These are phyloP conservation scores for Temnothorax longispinosus DNA, from an alignment of 1,140 invertebrate genomes.

Conservation along the genomic window DNA sequence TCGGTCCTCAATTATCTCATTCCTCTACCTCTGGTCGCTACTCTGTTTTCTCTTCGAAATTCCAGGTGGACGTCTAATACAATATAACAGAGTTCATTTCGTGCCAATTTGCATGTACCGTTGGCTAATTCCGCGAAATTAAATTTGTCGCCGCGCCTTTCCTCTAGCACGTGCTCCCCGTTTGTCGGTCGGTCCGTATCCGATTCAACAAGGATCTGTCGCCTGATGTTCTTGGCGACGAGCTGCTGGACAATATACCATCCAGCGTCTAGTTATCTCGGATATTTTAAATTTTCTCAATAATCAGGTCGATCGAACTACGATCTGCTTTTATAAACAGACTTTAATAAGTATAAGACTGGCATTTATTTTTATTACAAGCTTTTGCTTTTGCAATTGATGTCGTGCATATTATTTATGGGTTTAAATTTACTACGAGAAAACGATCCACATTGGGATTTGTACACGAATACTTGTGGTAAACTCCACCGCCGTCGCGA, in stretches of 20 bases:
- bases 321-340: background rate
- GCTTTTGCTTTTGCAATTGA: slow-evolving; percentile 7
- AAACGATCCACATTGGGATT: slow-evolving; percentile 66
- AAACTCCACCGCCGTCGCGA: slow-evolving; percentile 57
- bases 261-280: background rate
- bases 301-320: background rate
- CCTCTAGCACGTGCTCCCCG: slow-evolving; percentile 72
- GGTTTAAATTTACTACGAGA: background rate
- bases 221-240: background rate
- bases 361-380: background rate
- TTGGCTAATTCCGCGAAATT: slow-evolving; percentile 83
- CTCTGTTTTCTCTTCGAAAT: slow-evolving; percentile 83
- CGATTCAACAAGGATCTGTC: background rate
- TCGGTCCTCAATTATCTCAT: slow-evolving; percentile 83
- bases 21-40: slow-evolving; percentile 72
- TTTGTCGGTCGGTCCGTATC: slow-evolving; percentile 31
- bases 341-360: background rate
- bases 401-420: background rate
- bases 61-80: slow-evolving; percentile 84
- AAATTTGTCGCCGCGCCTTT: slow-evolving; percentile 81
- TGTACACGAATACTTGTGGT: slow-evolving; percentile 66
- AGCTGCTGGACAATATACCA: background rate
- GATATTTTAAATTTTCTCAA: background rate
- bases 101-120: slow-evolving; percentile 85
- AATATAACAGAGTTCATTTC: slow-evolving; percentile 85